These are phyloP conservation scores for Caenorhabditis brenneri DNA, from an alignment of 1,140 invertebrate species.

Conservation along the genomic window DNA sequence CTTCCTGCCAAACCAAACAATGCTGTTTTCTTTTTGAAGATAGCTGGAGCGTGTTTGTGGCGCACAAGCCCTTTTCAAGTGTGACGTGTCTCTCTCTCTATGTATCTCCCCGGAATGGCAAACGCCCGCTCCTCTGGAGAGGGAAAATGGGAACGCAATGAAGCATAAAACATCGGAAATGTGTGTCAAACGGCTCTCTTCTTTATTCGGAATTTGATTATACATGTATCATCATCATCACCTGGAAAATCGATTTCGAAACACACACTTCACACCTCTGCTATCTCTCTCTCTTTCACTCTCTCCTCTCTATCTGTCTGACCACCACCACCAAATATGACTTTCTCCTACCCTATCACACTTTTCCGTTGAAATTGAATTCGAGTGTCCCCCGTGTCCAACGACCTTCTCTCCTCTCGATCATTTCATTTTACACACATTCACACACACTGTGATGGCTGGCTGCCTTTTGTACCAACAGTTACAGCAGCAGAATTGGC, in stretches of 20 bases:
- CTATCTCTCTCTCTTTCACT: no score
- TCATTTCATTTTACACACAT: background rate
- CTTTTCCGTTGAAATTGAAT: background rate
- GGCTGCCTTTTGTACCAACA: no score
- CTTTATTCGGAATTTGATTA: background rate
- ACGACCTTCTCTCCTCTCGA: background rate
- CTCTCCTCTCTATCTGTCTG: no score
- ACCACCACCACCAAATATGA: no score
- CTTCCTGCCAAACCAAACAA: constrained; percentile 13
- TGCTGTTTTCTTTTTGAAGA: constrained; percentile 8
- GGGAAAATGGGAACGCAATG: constrained; percentile 1
- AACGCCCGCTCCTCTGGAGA: background rate
- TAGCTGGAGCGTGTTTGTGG: no score
- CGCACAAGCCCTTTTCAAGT: constrained; percentile 5
- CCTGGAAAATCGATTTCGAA: background rate
- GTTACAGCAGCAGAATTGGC: no score
- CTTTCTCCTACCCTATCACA: no score
- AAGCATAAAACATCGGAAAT: background rate
- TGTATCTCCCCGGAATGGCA: background rate
- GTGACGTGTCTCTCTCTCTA: background rate
- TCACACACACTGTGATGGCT: no score
- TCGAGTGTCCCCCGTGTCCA: background rate
- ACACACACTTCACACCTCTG: background rate
- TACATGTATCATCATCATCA: no score
- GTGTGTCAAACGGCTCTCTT: background rate